Conservation (phyloP, 2,797 vertebrate genomes). For the Galaxias olidus region DNA sequence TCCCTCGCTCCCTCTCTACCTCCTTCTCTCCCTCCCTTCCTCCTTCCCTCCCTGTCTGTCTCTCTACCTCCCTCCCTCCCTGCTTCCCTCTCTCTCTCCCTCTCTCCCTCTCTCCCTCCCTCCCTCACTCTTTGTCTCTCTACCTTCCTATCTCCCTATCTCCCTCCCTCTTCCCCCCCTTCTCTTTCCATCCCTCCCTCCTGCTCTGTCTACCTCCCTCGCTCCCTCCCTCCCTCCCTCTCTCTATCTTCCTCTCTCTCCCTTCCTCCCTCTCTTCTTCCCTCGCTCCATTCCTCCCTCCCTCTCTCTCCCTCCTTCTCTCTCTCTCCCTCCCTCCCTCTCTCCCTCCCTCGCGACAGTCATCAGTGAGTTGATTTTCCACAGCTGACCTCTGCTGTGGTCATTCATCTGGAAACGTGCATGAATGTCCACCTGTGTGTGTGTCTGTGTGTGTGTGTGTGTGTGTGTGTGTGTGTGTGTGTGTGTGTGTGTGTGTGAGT, state of each 20-base stretch:
- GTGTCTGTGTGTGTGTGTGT: no score
- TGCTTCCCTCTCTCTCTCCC: neutral
- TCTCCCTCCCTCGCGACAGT: neutral
- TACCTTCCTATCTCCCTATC: neutral
- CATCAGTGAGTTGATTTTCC: constrained; percentile 21
- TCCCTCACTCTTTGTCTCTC: no score
- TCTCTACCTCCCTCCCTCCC: neutral
- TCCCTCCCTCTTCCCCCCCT: neutral
- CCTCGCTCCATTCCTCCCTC: no score
- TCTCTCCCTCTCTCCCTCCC: neutral
- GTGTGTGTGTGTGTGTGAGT: no score
- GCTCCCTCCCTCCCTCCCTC: neutral
- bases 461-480: no score
- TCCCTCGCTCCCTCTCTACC: neutral
- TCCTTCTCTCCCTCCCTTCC: neutral
- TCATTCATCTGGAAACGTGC: constrained; percentile 5
- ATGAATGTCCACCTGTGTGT: constrained; percentile 8
- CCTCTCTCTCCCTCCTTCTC: neutral
- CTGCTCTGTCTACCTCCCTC: neutral
- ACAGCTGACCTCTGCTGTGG: constrained; percentile 12
- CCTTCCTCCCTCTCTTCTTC: neutral
- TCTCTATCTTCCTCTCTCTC: neutral
- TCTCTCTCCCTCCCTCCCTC: neutral
- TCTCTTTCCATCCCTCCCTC: neutral
- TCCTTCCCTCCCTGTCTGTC: no score